phyloP scores from a whole-genome alignment of 2,888 invertebrate species.

The Lumbricus terrestris region DNA sequence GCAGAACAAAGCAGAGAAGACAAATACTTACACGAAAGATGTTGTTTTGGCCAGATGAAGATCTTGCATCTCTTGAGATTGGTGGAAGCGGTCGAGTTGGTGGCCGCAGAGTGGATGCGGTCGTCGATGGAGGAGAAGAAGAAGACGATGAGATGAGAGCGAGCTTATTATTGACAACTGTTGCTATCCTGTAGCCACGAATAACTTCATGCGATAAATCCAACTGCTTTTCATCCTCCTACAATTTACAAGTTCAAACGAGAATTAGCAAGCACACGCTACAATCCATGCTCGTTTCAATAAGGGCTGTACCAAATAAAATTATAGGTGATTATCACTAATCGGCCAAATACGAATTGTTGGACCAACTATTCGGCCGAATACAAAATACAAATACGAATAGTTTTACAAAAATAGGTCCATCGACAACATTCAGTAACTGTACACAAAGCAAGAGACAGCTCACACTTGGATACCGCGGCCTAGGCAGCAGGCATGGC shows the following conservation, averaged over 20 bases:
- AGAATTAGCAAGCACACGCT: neutral
- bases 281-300: too few relatives aligned
- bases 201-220: constrained; percentile 4
- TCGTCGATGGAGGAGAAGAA: neutral
- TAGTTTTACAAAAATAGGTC: too few relatives aligned
- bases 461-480: too few relatives aligned
- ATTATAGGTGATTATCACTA: too few relatives aligned
- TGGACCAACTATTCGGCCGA: too few relatives aligned
- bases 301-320: too few relatives aligned
- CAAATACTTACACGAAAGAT: constrained; percentile 10
- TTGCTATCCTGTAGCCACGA: constrained; percentile 11
- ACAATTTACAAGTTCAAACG: neutral
- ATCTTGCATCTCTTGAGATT: neutral
- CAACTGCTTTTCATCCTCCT: neutral
- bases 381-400: too few relatives aligned
- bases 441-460: too few relatives aligned
- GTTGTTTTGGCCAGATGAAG: neutral
- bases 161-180: neutral
- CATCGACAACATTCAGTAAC: too few relatives aligned
- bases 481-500: too few relatives aligned
- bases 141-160: neutral
- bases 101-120: neutral
- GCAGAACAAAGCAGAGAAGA: too few relatives aligned
- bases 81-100: neutral
- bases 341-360: too few relatives aligned